A percentile compares a stretch with the other conserved stretches of the same genome.
phyloP scores from a whole-genome alignment of 2,113 vertebrate genomes.

The Arizona elegans region DNA sequence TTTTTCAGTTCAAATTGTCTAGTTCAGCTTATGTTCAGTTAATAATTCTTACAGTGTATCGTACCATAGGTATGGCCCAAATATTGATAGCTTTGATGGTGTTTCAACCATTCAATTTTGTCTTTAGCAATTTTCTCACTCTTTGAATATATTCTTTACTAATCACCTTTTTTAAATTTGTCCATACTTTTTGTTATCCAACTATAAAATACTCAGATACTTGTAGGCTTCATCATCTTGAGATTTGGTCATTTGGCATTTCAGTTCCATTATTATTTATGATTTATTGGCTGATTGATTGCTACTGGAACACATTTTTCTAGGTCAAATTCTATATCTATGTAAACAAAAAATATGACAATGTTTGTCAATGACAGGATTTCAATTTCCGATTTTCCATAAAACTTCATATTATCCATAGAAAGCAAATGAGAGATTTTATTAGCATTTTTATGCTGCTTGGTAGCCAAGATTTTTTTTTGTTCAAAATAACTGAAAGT shows the following conservation, averaged over 20 bases:
- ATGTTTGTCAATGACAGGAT: not conserved
- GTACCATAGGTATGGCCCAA: not conserved
- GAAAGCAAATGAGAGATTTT: not conserved
- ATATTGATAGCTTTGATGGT: not conserved
- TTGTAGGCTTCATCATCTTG: not conserved
- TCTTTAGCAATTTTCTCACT: not conserved
- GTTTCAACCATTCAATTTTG: not conserved
- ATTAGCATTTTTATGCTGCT: not conserved
- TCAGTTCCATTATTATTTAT: not conserved
- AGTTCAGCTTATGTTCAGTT: not conserved
- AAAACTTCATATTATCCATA: too few relatives aligned
- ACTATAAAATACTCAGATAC: not conserved
- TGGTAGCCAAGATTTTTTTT: not conserved
- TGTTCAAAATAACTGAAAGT: not conserved
- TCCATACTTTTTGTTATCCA: not conserved
- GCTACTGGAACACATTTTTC: not conserved
- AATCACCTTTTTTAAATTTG: not conserved
- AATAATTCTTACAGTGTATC: not conserved
- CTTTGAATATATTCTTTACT: not conserved
- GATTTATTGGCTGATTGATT: not conserved
- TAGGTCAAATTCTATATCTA: not conserved
- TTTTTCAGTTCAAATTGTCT: not conserved
- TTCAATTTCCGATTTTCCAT: too few relatives aligned
- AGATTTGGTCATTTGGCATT: not conserved
- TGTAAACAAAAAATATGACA: not conserved